phyloP scores from a whole-genome alignment of 2,797 vertebrate genomes.

The Hydrocynus forskahlii region DNA sequence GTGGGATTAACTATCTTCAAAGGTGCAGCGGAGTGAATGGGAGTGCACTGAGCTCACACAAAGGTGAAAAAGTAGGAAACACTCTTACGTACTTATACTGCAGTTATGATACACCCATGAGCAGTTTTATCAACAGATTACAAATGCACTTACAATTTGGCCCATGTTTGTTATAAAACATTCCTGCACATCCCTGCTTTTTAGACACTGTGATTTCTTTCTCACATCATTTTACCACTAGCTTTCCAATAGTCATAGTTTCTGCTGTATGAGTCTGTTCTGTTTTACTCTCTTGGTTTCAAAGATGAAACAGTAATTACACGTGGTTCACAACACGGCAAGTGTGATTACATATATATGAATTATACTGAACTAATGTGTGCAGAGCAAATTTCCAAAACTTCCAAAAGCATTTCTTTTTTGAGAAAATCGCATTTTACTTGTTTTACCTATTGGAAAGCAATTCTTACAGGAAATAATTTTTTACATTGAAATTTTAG shows the following conservation, averaged over 20 bases:
- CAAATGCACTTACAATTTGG: slow-evolving; percentile 1
- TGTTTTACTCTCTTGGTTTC: too few relatives aligned
- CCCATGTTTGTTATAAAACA: slow-evolving; percentile 27
- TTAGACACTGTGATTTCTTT: not conserved
- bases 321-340: too few relatives aligned
- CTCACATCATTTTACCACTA: not conserved
- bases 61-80: slow-evolving; percentile 64
- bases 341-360: too few relatives aligned
- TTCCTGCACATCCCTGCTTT: slow-evolving; percentile 57
- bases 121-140: slow-evolving; percentile 31
- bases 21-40: slow-evolving; percentile 73
- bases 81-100: slow-evolving; percentile 2
- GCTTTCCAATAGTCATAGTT: not conserved
- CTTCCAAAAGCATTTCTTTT: too few relatives aligned
- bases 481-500: too few relatives aligned
- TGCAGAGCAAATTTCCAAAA: too few relatives aligned
- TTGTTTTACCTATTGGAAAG: too few relatives aligned
- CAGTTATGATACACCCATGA: slow-evolving; percentile 42
- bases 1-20: slow-evolving; percentile 78
- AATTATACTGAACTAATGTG: too few relatives aligned
- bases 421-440: too few relatives aligned
- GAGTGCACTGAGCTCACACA: slow-evolving; percentile 71
- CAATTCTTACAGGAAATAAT: too few relatives aligned
- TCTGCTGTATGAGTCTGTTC: not conserved
- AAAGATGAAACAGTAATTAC: too few relatives aligned